Evolutionary conservation across 1,140 invertebrate genomes (phyloP).

Genomic region (Amyelois transitella): DNA sequence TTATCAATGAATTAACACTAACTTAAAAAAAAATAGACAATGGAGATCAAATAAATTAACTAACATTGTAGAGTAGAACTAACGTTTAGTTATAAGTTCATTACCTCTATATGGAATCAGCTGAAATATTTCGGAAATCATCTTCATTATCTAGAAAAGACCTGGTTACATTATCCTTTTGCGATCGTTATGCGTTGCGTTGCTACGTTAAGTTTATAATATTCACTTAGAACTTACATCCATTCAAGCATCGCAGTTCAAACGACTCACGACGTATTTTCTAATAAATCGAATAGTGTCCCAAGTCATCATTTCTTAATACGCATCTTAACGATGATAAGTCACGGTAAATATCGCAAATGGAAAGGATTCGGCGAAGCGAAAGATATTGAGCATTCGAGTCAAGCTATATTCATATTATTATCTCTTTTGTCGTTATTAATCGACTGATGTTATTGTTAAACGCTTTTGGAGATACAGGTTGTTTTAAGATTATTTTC

Average conservation of each 20-base stretch:
- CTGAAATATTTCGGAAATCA: no score
- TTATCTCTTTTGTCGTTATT: conserved; percentile 41
- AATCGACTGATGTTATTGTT: conserved; percentile 25
- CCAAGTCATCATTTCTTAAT: conserved; percentile 37
- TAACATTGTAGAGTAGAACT: no score
- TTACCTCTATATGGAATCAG: no score
- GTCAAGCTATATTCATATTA: conserved; percentile 42
- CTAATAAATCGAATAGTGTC: conserved; percentile 20
- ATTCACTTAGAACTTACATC: background rate
- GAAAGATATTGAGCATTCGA: conserved; percentile 28
- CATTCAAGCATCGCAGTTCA: background rate
- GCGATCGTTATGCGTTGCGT: no score
- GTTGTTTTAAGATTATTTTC: conserved; percentile 11
- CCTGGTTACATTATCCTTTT: no score
- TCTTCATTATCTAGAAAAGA: no score
- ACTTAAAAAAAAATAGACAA: no score
- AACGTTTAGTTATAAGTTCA: no score
- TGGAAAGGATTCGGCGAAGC: conserved; percentile 38
- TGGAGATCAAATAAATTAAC: no score
- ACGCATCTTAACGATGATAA: conserved; percentile 29
- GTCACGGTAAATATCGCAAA: conserved; percentile 36
- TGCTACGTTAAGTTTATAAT: no score
- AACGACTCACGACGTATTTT: background rate
- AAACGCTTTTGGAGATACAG: conserved; percentile 27
- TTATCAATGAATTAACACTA: no score